Percentiles rank a stretch among this genome's conserved stretches.
These are phyloP conservation scores for Trachelus iudaicus DNA, from an alignment of 2,888 invertebrate genomes.

Conservation along the genomic window DNA sequence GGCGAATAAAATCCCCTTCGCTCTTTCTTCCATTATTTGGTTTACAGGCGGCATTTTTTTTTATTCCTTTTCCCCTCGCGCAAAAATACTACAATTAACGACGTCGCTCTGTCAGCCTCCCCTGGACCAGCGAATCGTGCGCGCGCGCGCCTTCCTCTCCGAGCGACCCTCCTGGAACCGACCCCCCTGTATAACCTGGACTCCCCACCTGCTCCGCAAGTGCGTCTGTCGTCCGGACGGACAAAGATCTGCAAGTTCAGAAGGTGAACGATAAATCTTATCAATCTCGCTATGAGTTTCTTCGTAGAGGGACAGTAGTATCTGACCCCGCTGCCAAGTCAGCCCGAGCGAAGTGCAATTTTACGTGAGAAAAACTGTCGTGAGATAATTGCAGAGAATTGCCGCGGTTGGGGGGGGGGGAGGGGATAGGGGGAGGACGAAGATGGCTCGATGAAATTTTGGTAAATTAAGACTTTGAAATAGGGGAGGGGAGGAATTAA, in stretches of 20 bases:
- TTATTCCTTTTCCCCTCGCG: constrained; percentile 5
- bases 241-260: neutral
- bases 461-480: neutral
- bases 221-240: neutral
- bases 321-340: neutral
- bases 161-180: neutral
- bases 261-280: neutral
- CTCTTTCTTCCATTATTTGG: neutral
- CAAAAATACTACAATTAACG: constrained; percentile 25
- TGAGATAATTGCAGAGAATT: neutral
- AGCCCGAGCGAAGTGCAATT: neutral
- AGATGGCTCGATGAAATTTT: neutral
- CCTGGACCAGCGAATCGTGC: neutral
- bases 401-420: too few species aligned
- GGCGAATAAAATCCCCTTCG: constrained; percentile 10
- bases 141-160: neutral
- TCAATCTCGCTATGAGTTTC: neutral
- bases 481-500: neutral
- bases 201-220: neutral
- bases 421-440: too few species aligned
- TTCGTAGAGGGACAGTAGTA: neutral
- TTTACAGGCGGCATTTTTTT: neutral
- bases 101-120: constrained; percentile 9
- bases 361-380: neutral
- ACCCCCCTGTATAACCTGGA: neutral